Evolutionary conservation across 1,140 invertebrate species (phyloP).

Genomic region (Drosophila varians): DNA sequence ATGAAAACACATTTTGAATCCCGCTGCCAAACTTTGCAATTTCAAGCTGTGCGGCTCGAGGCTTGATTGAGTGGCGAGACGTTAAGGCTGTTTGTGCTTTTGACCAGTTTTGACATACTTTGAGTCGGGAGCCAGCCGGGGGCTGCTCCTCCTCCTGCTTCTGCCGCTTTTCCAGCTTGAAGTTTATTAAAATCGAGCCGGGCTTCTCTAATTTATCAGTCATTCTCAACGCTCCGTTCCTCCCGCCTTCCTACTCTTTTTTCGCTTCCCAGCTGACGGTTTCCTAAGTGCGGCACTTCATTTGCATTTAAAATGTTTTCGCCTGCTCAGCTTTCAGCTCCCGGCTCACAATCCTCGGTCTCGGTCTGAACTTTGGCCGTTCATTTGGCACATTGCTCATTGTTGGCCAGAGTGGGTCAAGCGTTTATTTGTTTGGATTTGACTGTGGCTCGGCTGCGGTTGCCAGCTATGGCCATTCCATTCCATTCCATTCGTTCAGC

Average conservation of each 20-base stretch:
- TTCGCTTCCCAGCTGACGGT: constrained; percentile 48
- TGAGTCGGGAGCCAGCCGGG: too few species aligned
- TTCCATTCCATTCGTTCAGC: constrained; percentile 33
- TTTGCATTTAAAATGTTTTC: constrained; percentile 81
- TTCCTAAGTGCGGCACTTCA: constrained; percentile 73
- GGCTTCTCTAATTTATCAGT: constrained; percentile 68
- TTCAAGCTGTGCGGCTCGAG: constrained; percentile 36
- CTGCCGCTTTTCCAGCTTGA: constrained; percentile 25
- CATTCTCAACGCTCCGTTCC: constrained; percentile 33
- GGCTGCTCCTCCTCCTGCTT: background rate
- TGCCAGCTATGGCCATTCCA: constrained; percentile 28
- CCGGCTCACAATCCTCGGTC: constrained; percentile 10
- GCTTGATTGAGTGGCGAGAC: constrained; percentile 8
- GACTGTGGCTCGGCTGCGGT: constrained; percentile 6
- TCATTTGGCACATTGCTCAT: constrained; percentile 79
- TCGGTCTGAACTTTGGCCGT: constrained; percentile 68
- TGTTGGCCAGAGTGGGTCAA: constrained; percentile 64
- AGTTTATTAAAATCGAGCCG: constrained; percentile 68
- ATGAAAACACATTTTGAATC: constrained; percentile 63
- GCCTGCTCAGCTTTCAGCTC: constrained; percentile 53
- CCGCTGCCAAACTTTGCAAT: constrained; percentile 63
- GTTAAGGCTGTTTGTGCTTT: constrained; percentile 31
- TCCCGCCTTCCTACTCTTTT: constrained; percentile 9
- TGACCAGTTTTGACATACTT: constrained; percentile 51
- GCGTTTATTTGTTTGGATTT: constrained; percentile 50